These are phyloP conservation scores for Vireo altiloquus DNA, from an alignment of 2,113 vertebrate species.

Conservation along the genomic window DNA sequence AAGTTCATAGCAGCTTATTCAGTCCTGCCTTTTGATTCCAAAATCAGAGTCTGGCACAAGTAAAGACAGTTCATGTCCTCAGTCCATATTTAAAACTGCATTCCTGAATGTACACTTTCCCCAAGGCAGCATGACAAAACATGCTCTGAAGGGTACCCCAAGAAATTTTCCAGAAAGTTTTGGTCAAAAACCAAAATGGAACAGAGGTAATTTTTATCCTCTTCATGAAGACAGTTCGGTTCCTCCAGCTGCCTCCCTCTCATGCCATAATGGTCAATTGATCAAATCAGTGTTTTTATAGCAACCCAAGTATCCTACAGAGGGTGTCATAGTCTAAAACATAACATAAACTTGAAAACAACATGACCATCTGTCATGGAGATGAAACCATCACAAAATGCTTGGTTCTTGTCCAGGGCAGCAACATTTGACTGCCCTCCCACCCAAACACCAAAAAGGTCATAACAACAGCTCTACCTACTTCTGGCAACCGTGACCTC, in stretches of 20 bases:
- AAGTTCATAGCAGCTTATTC: neutral
- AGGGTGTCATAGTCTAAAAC: neutral
- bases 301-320: neutral
- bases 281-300: neutral
- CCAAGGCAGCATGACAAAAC: neutral
- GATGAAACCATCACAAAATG: neutral
- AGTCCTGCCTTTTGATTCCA: neutral
- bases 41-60: neutral
- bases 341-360: neutral
- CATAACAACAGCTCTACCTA: slow-evolving; percentile 66
- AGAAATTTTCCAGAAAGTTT: neutral
- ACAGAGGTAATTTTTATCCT: neutral
- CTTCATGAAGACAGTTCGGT: neutral
- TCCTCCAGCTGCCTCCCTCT: neutral
- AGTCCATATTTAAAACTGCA: neutral
- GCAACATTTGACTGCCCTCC: neutral
- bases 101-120: neutral
- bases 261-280: neutral
- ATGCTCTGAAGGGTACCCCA: neutral
- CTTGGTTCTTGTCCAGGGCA: neutral
- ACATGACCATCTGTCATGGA: neutral
- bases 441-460: neutral
- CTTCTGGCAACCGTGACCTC: slow-evolving; percentile 83
- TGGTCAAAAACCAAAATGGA: neutral
- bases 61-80: neutral